Conservation (phyloP, 1,140 invertebrate species). For the Thaumetopoea pityocampa region DNA sequence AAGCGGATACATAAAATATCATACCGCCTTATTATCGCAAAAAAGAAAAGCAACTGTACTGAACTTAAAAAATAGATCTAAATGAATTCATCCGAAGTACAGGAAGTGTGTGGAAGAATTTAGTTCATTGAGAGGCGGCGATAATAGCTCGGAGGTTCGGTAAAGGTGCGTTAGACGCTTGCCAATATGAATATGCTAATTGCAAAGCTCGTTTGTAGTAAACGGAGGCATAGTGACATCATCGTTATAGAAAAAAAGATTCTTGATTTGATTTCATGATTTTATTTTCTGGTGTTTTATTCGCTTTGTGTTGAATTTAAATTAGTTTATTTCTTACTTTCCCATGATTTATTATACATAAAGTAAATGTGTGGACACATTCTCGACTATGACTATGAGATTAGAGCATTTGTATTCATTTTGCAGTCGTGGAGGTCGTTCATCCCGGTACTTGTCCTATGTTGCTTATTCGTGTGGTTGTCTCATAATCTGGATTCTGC, state of each 20-base stretch:
- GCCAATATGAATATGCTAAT: constrained; percentile 18
- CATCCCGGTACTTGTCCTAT: constrained; percentile 65
- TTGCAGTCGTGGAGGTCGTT: constrained; percentile 61
- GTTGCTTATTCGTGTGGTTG: constrained; percentile 55
- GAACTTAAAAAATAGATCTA: constrained; percentile 18
- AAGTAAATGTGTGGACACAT: constrained; percentile 20
- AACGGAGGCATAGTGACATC: constrained; percentile 14
- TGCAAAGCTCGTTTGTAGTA: constrained; percentile 16
- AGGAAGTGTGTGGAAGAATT: constrained; percentile 67
- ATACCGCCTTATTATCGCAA: constrained; percentile 9
- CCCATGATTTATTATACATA: constrained; percentile 31
- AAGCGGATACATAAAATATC: constrained; percentile 8
- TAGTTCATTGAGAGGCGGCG: constrained; percentile 29
- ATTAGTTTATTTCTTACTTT: constrained; percentile 23
- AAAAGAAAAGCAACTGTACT: constrained; percentile 8
- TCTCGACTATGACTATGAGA: constrained; percentile 30
- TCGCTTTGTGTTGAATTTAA: constrained; percentile 18
- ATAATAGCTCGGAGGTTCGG: constrained; percentile 21
- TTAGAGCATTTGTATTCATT: constrained; percentile 65
- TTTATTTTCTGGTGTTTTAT: constrained; percentile 8
- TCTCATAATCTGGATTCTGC: constrained; percentile 53
- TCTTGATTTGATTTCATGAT: constrained; percentile 17
- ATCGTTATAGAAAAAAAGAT: constrained; percentile 26
- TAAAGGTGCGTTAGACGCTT: constrained; percentile 11
- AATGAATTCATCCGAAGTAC: constrained; percentile 29